Evolutionary conservation across 2,888 invertebrate species (phyloP), one percentile per base, ranked within the genome.

Genomic region (Heliconius ethilla): DNA sequence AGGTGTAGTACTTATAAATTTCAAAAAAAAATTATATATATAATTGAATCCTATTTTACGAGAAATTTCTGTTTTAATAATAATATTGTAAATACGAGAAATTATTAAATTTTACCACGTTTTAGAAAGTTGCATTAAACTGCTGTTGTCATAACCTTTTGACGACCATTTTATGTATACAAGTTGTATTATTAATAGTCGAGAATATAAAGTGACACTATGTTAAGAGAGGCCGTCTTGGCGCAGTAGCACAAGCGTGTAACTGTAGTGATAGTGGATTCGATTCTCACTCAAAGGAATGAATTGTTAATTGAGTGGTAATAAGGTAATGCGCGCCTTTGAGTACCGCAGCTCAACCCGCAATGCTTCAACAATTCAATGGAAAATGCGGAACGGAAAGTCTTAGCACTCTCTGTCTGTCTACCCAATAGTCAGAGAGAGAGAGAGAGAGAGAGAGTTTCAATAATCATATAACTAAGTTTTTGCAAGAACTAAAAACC

Each of bases 401-500:
- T 51, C 2, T 6, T 1, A 51, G 6, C 45, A 51, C 1, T 15
- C 15, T 45, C 45, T 5, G 0, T 45, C 45, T 45, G 15, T 18
- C 18, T 51, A 51, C 7, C 51, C 18, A 40, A 40, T 40, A 40
- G 11, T 40, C 40, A 40, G 10, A 37, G 37, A 33, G 29, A 33
- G 33, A 33, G 37, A 33, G 29, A 33, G 33, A 33, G 33, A 1
- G 33, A 33, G 33, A 40, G 11, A 11, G n/a, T 62, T 2, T n/a
- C n/a, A 62, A 3, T 10, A 37, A n/a, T n/a, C 33, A 18, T 37
- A 29, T 37, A 13, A 15, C 18, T n/a, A 25, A 69, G 29, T 37
- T 18, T 40, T 10, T 62, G 6, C 73, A 25, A 62, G 40, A 72
- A 59, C 51, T 63, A 66, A 74, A 78, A 63, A 37, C 66, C 29